A percentile compares a stretch with the other conserved stretches of the same genome.
These are phyloP conservation scores for Oreochromis tanganicae DNA, from an alignment of 2,113 vertebrate species.

Conservation along the genomic window DNA sequence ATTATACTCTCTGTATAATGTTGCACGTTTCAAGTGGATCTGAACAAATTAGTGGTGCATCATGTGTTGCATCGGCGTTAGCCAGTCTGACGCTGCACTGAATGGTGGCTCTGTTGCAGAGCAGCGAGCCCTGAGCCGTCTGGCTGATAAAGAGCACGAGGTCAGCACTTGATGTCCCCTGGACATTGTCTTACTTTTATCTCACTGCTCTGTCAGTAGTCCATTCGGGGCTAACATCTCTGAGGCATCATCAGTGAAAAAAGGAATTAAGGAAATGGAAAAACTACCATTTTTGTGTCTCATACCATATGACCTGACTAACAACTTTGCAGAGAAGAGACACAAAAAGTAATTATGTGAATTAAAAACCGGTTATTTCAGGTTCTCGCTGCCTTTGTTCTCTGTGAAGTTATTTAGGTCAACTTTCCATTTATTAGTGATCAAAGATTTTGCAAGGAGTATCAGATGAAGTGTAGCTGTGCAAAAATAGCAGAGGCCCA, in stretches of 20 bases:
- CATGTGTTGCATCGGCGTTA: neutral
- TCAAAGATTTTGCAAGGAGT: neutral
- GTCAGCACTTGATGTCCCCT: slow-evolving; percentile 29
- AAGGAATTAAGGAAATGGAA: neutral
- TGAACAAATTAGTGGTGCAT: slow-evolving; percentile 13
- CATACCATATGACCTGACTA: neutral
- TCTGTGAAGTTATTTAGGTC: neutral
- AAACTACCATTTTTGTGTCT: neutral
- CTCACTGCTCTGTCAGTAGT: neutral
- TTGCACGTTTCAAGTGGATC: neutral
- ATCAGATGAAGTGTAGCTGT: neutral
- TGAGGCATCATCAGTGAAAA: neutral
- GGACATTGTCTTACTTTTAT: slow-evolving; percentile 23
- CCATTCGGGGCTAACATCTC: neutral
- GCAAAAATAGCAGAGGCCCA: neutral
- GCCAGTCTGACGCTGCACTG: neutral
- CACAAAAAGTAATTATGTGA: neutral
- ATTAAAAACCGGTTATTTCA: neutral
- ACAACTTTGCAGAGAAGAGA: neutral
- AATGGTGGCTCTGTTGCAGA: slow-evolving; percentile 55
- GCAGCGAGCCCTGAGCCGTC: slow-evolving; percentile 8
- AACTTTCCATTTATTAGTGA: neutral
- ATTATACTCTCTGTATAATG: neutral
- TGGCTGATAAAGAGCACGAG: slow-evolving; percentile 45
- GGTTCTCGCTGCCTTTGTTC: neutral